Percentiles rank a stretch among this genome's conserved stretches.
These are phyloP conservation scores for Capitulum mitella DNA, from an alignment of 2,888 invertebrate genomes.

Conservation along the genomic window DNA sequence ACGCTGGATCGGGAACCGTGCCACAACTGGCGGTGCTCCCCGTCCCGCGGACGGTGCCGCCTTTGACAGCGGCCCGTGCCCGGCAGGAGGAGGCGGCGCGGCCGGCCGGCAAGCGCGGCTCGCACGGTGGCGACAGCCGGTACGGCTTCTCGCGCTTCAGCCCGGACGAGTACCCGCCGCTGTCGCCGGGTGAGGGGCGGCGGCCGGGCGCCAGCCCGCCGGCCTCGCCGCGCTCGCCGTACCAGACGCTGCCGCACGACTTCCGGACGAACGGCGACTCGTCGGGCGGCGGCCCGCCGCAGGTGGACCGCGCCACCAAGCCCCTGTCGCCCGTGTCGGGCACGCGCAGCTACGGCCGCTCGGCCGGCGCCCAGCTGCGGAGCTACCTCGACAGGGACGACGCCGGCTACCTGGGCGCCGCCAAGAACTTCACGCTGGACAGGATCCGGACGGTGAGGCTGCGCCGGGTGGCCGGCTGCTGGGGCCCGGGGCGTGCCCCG, in stretches of 20 bases:
- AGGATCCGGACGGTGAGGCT: constrained; percentile 31
- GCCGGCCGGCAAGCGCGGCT: constrained; percentile 38
- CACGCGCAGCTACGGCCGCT: constrained; percentile 23
- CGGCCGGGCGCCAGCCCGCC: constrained; percentile 31
- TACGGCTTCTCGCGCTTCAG: constrained; percentile 43
- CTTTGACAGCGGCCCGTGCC: too few relatives aligned
- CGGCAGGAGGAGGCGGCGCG: constrained; percentile 35
- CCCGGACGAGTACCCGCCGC: constrained; percentile 30
- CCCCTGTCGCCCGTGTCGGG: constrained; percentile 48
- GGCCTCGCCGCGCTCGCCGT: constrained; percentile 10
- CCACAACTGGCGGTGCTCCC: too few relatives aligned
- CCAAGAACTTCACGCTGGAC: constrained; percentile 31
- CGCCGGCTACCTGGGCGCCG: constrained; percentile 48
- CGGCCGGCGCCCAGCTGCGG: constrained; percentile 9
- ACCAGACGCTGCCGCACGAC: constrained; percentile 29
- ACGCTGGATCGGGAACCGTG: too few relatives aligned
- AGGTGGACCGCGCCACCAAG: constrained; percentile 68
- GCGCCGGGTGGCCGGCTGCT: background rate
- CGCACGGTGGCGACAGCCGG: constrained; percentile 54
- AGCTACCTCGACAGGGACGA: constrained; percentile 25
- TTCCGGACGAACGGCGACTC: constrained; percentile 31
- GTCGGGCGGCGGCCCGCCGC: constrained; percentile 49
- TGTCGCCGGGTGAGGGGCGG: constrained; percentile 27
- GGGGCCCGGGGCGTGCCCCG: too few relatives aligned
- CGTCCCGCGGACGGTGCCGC: too few relatives aligned